Conservation (phyloP, 2,797 vertebrate genomes). For the Melanotaenia maccullochi region DNA sequence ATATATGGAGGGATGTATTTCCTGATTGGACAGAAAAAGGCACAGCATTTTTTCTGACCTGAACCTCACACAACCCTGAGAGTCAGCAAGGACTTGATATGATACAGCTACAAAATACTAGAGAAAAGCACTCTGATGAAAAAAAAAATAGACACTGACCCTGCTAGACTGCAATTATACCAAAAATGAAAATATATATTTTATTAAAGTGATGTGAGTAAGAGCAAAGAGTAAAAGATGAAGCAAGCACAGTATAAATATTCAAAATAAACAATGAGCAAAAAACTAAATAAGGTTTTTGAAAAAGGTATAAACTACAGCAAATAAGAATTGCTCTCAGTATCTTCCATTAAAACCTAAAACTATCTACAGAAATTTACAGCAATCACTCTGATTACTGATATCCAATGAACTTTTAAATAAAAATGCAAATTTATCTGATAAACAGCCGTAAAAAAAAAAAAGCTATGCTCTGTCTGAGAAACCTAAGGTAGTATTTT, state of each 20-base stretch:
- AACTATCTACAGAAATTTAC: neutral
- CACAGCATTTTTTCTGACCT: constrained; percentile 40
- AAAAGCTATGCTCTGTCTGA: too few relatives aligned
- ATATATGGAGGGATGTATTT: constrained; percentile 46
- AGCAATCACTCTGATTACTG: too few relatives aligned
- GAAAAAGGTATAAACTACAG: too few relatives aligned
- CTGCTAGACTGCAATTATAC: constrained; percentile 21
- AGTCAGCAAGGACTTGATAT: constrained; percentile 49
- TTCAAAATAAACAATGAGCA: neutral
- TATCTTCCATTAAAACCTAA: neutral
- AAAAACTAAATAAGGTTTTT: neutral
- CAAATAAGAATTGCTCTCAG: neutral
- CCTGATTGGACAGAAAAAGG: constrained; percentile 61
- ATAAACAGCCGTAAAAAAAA: too few relatives aligned
- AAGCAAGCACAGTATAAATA: constrained; percentile 6
- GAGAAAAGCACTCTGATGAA: constrained; percentile 14
- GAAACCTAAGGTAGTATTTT: too few relatives aligned
- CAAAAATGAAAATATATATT: constrained; percentile 41
- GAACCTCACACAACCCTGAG: constrained; percentile 36
- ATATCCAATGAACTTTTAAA: too few relatives aligned
- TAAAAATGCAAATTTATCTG: too few relatives aligned
- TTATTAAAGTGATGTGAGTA: constrained; percentile 44
- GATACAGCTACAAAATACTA: constrained; percentile 39
- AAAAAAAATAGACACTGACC: constrained; percentile 42
- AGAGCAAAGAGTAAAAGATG: constrained; percentile 50